Evolutionary conservation across 2,113 vertebrate genomes (phyloP), one percentile per base, ranked within the genome.

Genomic region (Danionella cerebrum): DNA sequence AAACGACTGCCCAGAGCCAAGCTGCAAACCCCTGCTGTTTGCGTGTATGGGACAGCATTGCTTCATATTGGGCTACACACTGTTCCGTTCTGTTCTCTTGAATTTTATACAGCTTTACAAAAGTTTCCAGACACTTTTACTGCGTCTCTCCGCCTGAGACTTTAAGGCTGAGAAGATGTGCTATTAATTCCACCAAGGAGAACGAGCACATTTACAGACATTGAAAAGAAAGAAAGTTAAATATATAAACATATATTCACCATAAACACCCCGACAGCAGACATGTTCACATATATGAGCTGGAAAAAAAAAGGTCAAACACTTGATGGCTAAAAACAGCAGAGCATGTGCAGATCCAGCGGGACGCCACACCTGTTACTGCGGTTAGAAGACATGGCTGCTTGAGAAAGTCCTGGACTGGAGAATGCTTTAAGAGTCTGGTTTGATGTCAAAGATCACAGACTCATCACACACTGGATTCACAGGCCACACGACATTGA

Each of bases 341-440:
- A 58, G 71, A 18, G 42, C 29, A 66, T 67, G 70, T 33, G 50
- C 66, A 6, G 24, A 52, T 21, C 74, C 67, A 74, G 75, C 55
- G 79, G 72, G 75, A 72, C 65, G 72, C 75, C 76, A 76, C 80
- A 83, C 82, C 81, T 84, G 84, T 80, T 82, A 62, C 65, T 76
- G 63, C 65, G 68, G 70, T 77, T 79, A 80, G 79, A 31, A 74
- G 75, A 80, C 52, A 54, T 66, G 69, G 42, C 65, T 33, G 58
- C 74, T 69, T 6, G 67, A 69, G 68, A 54, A 82, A 82, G 73
- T 51, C 33, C 29, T 33, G 35, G 57, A 66, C 64, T 65, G 16
- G 65, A 72, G 54, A 22, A 38, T 29, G 65, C 69, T 70, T 83
- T 57, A 69, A 71, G 59, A 60, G 42, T 64, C 44, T 59, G 53